Evolutionary conservation across 2,797 vertebrate species (phyloP).

Genomic region (Botia kubotai): DNA sequence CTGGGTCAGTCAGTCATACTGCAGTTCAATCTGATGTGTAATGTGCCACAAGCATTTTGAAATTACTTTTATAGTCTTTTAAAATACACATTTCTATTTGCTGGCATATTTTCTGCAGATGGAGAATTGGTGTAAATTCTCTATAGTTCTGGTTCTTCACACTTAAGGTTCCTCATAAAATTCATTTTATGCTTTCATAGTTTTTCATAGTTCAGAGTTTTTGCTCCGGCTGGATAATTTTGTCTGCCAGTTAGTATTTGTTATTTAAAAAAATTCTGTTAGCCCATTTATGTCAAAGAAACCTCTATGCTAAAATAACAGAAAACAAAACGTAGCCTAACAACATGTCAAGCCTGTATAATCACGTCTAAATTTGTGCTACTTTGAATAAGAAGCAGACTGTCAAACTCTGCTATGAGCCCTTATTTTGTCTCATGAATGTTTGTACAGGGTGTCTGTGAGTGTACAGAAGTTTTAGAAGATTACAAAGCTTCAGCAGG

Average conservation of each 20-base stretch:
- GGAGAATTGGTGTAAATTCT: too few relatives aligned
- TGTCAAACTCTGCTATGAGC: conserved; percentile 14
- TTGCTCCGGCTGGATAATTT: conserved; percentile 17
- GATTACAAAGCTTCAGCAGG: conserved; percentile 24
- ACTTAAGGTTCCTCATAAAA: background rate
- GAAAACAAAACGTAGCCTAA: background rate
- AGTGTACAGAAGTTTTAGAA: conserved; percentile 49
- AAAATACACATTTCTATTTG: too few relatives aligned
- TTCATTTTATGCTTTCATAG: background rate
- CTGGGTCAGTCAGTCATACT: too few relatives aligned
- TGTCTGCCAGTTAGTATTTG: conserved; percentile 18
- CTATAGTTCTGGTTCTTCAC: too few relatives aligned
- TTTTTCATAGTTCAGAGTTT: too few relatives aligned
- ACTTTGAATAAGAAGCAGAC: conserved; percentile 13
- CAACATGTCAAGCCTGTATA: background rate
- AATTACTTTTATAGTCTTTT: too few relatives aligned
- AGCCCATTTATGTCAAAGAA: conserved; percentile 41
- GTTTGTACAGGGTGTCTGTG: conserved; percentile 26
- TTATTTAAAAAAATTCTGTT: background rate
- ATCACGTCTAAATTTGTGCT: background rate
- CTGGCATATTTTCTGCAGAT: too few relatives aligned
- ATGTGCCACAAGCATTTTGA: too few relatives aligned
- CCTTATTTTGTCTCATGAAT: conserved; percentile 22
- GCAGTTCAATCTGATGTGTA: too few relatives aligned
- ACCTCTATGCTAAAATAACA: background rate